phyloP scores from a whole-genome alignment of 2,113 vertebrate genomes.

The Peromyscus polionotus region DNA sequence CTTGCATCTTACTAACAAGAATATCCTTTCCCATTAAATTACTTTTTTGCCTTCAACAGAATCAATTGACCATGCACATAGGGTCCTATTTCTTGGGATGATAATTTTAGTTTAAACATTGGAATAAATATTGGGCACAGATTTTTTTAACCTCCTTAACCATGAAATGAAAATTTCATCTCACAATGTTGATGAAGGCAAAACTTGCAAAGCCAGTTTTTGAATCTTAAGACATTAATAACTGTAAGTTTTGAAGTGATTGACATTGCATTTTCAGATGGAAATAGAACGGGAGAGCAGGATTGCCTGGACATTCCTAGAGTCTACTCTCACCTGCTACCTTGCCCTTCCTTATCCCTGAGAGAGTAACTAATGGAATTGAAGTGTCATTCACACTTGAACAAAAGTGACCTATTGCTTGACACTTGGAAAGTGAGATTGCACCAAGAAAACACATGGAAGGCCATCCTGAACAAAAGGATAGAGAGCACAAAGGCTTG shows the following conservation, averaged over 20 bases:
- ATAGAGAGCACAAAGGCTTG: background rate
- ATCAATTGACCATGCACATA: background rate
- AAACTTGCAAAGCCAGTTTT: background rate
- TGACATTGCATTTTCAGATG: background rate
- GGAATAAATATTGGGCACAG: background rate
- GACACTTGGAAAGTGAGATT: constrained; percentile 7
- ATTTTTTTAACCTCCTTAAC: background rate
- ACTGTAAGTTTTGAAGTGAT: background rate
- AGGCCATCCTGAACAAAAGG: background rate
- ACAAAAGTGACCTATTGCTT: background rate
- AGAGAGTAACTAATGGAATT: background rate
- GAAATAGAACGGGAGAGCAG: background rate
- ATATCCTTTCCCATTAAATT: background rate
- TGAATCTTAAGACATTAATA: background rate
- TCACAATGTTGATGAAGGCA: background rate
- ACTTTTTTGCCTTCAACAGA: background rate
- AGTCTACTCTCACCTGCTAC: background rate
- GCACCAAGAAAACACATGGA: background rate
- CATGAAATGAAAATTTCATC: constrained; percentile 11
- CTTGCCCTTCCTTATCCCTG: background rate
- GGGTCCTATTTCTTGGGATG: background rate
- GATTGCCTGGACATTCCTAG: background rate
- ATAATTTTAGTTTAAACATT: constrained; percentile 36
- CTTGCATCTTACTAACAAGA: background rate
- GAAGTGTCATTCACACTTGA: background rate